phyloP scores from a whole-genome alignment of 2,113 vertebrate species.

The Calyptomena viridis region DNA sequence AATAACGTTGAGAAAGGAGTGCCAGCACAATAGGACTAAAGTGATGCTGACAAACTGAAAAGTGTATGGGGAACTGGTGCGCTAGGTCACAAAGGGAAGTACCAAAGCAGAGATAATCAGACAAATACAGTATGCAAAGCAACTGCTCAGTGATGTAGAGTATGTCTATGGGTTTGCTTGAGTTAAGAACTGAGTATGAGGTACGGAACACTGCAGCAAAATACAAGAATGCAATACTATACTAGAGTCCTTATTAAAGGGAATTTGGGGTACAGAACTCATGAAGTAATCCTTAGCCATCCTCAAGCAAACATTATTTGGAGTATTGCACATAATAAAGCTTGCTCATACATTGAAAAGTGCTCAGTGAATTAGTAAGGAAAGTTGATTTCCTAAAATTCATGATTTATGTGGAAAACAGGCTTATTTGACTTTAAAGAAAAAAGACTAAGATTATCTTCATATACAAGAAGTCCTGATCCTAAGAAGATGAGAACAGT shows the following conservation, averaged over 20 bases:
- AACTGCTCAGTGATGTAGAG: not conserved
- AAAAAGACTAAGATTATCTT: not conserved
- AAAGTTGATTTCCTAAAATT: not conserved
- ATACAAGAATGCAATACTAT: not conserved
- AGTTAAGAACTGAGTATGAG: not conserved
- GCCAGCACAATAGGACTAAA: not conserved
- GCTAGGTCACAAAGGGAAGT: rapidly evolving
- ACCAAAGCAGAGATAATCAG: not conserved
- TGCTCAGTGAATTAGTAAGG: not conserved
- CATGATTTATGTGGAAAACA: not conserved
- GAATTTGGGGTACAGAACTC: not conserved
- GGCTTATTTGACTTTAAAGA: not conserved
- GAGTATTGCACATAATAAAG: not conserved
- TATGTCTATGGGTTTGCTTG: not conserved
- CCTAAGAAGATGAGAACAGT: not conserved
- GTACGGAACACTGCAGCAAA: not conserved
- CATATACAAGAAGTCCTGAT: not conserved
- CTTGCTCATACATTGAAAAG: not conserved
- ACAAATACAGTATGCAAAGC: not conserved
- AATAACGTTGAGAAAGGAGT: not conserved
- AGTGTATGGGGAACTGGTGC: rapidly evolving
- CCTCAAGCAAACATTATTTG: not conserved
- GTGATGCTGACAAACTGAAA: not conserved
- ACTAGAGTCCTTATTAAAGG: not conserved
- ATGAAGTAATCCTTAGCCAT: not conserved